Base-by-base conservation (phyloP, 2,113 vertebrate genomes). In the Myiozetetes cayanensis region DNA sequence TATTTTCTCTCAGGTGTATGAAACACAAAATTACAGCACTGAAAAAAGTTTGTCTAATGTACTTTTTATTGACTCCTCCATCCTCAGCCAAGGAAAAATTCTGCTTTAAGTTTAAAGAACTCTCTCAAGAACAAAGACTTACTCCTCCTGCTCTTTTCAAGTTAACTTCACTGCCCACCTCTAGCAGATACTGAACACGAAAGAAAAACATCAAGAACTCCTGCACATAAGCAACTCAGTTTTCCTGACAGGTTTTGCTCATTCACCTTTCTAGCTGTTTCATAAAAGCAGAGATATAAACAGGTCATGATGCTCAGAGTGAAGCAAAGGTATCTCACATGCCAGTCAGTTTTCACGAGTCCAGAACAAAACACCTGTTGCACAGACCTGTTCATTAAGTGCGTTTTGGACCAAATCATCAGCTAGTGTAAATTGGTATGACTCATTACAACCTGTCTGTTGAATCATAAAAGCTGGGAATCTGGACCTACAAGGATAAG, bases 81-180 rank as follows among this genome's bases (percentile, higher is more conserved):
- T 41, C 37, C 56, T 95, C 90, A 95, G 50, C 58, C 61, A 72
- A 65, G 86, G 89, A 87, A 81, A 87, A 90, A 65, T 53, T 87
- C 56, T 55, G 52, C 59, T 93, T 93, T 12, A 90, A 53, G 39
- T 90, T 96, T 93, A 92, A 94, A 96, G 87, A 66, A 68, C n/a
- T 94, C 66, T 59, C 92, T 93, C 94, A 87, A 79, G 76, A 94
- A 97, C 77, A 73, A 89, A 91, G 84, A 35, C 41, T 93, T 59
- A 70, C 49, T 87, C 67, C 39, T 31, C 74, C 43, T 70, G 50
- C 20, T 87, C 80, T 71, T 96, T 78, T 79, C 82, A 93, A 90
- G 85, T 70, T 66, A 91, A 87, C 74, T 94, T 85, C 86, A 77
- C 59, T 90, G 50, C 65, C 89, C 78, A 84, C 62, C 80, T 91